Conservation (phyloP, 2,113 vertebrate genomes). For the Callaeas wilsoni region DNA sequence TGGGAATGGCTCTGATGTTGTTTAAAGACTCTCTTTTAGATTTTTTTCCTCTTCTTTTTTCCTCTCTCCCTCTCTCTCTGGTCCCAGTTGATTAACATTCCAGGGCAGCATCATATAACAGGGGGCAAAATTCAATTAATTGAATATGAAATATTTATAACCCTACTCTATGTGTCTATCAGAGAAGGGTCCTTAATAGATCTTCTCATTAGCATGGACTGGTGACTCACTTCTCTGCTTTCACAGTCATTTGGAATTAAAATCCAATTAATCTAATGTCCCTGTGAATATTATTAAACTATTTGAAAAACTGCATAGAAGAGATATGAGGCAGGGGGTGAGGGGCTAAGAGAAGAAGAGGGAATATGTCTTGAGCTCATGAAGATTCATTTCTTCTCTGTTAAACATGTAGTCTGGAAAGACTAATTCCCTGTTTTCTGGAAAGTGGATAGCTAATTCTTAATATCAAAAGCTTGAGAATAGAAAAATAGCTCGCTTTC, state of each 20-base stretch:
- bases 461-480: slow-evolving; percentile 1
- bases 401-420: slow-evolving; percentile 25
- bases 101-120: slow-evolving; percentile 72
- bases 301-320: slow-evolving; percentile 76
- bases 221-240: slow-evolving; percentile 88
- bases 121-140: slow-evolving; percentile 82
- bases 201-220: slow-evolving; percentile 92
- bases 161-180: slow-evolving; percentile 78
- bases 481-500: background rate
- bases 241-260: slow-evolving; percentile 83
- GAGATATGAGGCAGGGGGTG: slow-evolving; percentile 66
- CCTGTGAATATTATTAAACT: slow-evolving; percentile 81
- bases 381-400: slow-evolving; percentile 60
- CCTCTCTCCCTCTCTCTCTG: slow-evolving; percentile 12
- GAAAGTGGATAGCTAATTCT: slow-evolving; percentile 16
- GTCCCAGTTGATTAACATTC: slow-evolving; percentile 73
- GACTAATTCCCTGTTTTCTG: slow-evolving; percentile 38
- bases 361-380: slow-evolving; percentile 52
- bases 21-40: slow-evolving; percentile 41
- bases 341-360: slow-evolving; percentile 53
- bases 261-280: slow-evolving; percentile 86
- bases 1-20: background rate
- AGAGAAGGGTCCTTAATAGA: slow-evolving; percentile 88
- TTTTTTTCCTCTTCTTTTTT: background rate
- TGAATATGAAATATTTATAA: slow-evolving; percentile 90